phyloP scores from a whole-genome alignment of 2,113 vertebrate genomes.

The Brachionichthys hirsutus region DNA sequence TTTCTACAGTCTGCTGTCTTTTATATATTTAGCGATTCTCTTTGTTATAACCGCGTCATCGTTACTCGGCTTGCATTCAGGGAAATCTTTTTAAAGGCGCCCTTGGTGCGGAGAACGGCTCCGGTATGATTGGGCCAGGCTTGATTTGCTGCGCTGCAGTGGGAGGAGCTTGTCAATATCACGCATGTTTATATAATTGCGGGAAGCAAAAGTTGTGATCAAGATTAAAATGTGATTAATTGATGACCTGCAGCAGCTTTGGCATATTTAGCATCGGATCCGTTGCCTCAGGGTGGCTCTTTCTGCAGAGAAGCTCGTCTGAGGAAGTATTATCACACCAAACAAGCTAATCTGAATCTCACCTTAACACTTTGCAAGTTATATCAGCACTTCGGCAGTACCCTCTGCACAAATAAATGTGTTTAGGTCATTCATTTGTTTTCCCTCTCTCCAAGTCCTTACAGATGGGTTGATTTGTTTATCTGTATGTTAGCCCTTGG shows the following conservation, averaged over 20 bases:
- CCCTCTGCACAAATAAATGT: conserved; percentile 80
- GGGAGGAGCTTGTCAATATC: no score
- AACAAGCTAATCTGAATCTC: conserved; percentile 79
- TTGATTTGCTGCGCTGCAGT: no score
- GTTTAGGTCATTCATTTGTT: conserved; percentile 82
- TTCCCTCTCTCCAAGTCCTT: conserved; percentile 78
- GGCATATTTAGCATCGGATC: conserved; percentile 23
- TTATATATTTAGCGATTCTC: no score
- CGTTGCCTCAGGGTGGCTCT: conserved; percentile 19
- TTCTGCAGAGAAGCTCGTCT: conserved; percentile 30
- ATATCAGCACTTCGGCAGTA: conserved; percentile 76
- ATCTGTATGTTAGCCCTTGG: conserved; percentile 74
- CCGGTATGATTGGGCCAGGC: no score
- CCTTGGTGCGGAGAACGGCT: no score
- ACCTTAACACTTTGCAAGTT: conserved; percentile 71
- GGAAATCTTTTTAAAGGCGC: no score
- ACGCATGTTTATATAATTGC: no score
- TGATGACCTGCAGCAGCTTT: not conserved
- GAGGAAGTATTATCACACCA: conserved; percentile 35
- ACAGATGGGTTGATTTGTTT: conserved; percentile 84
- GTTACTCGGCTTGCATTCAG: no score
- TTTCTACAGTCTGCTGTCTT: no score
- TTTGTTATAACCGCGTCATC: no score
- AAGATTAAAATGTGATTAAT: no score
- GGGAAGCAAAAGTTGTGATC: no score